Percentiles rank a stretch among this genome's conserved stretches.
These are phyloP conservation scores for Phaenicophaeus curvirostris DNA, from an alignment of 2,797 vertebrate species.

Conservation along the genomic window DNA sequence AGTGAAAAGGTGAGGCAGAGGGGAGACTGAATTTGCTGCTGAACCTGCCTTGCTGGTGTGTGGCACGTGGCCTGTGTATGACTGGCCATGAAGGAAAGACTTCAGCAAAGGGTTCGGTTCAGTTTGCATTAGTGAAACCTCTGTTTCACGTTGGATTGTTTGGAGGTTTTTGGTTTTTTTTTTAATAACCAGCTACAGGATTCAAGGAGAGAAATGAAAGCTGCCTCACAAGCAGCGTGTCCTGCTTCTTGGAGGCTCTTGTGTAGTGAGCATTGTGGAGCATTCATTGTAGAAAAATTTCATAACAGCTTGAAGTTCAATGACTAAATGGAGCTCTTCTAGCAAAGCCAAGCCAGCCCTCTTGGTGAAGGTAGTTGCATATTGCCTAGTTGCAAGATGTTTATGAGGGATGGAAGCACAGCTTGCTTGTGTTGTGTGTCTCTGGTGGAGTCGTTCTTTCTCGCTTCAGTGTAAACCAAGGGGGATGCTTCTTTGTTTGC, in stretches of 20 bases:
- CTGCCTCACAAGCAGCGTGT: background rate
- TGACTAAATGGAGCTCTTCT: background rate
- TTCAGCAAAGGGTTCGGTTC: background rate
- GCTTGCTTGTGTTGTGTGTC: background rate
- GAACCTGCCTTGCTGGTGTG: background rate
- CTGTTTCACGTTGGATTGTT: background rate
- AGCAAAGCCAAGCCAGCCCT: background rate
- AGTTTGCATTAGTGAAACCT: background rate
- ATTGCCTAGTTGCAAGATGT: background rate
- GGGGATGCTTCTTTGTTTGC: background rate
- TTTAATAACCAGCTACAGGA: background rate
- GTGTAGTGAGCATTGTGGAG: fast-evolving
- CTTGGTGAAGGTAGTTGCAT: background rate
- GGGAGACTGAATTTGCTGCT: background rate
- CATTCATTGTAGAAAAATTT: background rate
- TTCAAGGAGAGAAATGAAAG: background rate
- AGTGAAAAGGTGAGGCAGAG: background rate
- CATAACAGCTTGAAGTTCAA: background rate
- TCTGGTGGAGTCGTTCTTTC: background rate
- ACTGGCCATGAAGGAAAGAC: background rate
- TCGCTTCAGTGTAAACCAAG: fast-evolving
- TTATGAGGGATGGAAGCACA: background rate
- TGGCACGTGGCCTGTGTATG: fast-evolving
- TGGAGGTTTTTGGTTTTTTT: background rate
- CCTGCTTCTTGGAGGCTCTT: background rate